Percentiles rank a stretch among this genome's conserved stretches.
Evolutionary conservation across 2,888 invertebrate genomes (phyloP).

Genomic region (Thysanoteuthis rhombus): DNA sequence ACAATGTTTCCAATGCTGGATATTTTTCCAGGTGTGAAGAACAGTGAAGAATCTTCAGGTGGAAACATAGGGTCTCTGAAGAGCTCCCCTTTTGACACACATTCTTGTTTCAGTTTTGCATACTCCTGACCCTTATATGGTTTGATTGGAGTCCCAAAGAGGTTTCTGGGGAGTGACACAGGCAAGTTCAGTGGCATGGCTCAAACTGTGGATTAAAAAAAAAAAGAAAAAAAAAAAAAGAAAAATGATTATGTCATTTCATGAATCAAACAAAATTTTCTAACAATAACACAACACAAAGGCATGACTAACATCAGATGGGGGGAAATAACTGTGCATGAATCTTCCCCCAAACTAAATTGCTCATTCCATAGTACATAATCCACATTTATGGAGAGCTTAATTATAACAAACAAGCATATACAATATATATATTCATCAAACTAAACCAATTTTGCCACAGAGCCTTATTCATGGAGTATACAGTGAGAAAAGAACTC

Average conservation of each 20-base stretch:
- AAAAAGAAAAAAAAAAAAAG: neutral
- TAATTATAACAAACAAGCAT: no score
- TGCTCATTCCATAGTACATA: no score
- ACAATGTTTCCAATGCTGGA: slow-evolving; percentile 52
- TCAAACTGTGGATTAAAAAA: neutral
- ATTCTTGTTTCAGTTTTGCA: slow-evolving; percentile 68
- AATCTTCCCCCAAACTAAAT: no score
- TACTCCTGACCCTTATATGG: slow-evolving; percentile 71
- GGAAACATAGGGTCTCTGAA: slow-evolving; percentile 72
- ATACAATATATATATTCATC: no score
- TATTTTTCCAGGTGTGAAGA: slow-evolving; percentile 55
- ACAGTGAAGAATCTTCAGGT: slow-evolving; percentile 68
- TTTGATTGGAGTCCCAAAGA: slow-evolving; percentile 53
- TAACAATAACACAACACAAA: neutral
- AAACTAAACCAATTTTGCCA: no score
- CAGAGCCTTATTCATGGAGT: no score
- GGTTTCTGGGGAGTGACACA: slow-evolving; percentile 37
- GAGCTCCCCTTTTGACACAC: slow-evolving; percentile 65
- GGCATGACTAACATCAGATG: no score
- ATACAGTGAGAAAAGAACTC: no score
- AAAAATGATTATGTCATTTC: neutral
- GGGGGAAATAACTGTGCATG: no score
- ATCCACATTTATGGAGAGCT: no score
- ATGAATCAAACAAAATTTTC: neutral
- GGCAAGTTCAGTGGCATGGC: slow-evolving; percentile 22